phyloP scores from a whole-genome alignment of 2,113 vertebrate genomes.

The Geothlypis trichas region DNA sequence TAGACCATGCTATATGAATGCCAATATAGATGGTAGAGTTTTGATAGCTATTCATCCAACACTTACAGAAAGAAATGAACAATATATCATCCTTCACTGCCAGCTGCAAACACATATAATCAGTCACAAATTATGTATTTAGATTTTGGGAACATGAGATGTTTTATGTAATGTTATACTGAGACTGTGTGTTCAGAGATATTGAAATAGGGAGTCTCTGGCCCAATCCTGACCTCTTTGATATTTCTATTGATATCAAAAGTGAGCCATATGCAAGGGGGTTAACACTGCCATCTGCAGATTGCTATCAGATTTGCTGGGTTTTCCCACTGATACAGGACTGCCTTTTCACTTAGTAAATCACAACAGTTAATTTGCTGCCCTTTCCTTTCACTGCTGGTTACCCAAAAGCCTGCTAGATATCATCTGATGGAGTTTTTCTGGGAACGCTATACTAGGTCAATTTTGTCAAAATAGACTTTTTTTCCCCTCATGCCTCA shows the following conservation, averaged over 20 bases:
- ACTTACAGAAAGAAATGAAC: slow-evolving; percentile 70
- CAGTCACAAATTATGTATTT: slow-evolving; percentile 76
- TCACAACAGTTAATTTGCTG: slow-evolving; percentile 7
- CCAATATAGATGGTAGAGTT: slow-evolving; percentile 60
- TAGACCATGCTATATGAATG: slow-evolving; percentile 66
- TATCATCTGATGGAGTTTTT: not conserved
- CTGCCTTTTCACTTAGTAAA: not conserved
- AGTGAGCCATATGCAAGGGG: not conserved
- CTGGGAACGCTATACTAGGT: not conserved
- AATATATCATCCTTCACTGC: slow-evolving; percentile 66
- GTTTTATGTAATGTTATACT: slow-evolving; percentile 68
- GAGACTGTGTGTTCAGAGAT: slow-evolving; percentile 44
- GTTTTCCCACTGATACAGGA: not conserved
- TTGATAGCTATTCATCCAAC: slow-evolving; percentile 67
- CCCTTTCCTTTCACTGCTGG: not conserved
- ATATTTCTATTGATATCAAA: not conserved
- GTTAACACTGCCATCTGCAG: slow-evolving; percentile 4
- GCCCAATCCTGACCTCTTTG: slow-evolving; percentile 16
- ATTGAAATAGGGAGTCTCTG: not conserved
- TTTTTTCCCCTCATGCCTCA: not conserved
- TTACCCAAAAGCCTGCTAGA: slow-evolving; percentile 7
- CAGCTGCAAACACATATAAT: slow-evolving; percentile 69
- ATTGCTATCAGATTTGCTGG: slow-evolving; percentile 35
- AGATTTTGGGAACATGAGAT: slow-evolving; percentile 64
- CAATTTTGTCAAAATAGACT: not conserved